Conservation (phyloP, 1,140 invertebrate genomes). For the Lineus longissimus region DNA sequence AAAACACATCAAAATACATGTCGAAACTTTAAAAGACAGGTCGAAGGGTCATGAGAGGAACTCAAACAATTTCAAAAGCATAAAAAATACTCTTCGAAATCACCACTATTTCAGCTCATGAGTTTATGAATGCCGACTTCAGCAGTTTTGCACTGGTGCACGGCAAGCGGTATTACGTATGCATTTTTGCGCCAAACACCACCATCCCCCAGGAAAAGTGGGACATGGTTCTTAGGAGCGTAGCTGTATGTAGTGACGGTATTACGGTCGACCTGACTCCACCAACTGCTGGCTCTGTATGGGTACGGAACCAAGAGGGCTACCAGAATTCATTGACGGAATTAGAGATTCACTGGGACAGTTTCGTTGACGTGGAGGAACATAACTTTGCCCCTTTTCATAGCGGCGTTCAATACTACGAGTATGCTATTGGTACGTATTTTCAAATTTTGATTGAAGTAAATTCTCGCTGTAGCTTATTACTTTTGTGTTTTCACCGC, state of each 20-base stretch:
- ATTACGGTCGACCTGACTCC: conserved; percentile 30
- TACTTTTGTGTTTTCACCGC: no score
- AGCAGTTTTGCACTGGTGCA: conserved; percentile 11
- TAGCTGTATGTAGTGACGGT: conserved; percentile 30
- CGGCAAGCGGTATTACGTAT: conserved; percentile 30
- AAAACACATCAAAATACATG: no score
- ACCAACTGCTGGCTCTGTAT: conserved; percentile 23
- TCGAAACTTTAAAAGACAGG: no score
- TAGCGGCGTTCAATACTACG: conserved; percentile 23
- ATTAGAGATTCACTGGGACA: conserved; percentile 23
- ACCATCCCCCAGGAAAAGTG: conserved; percentile 23
- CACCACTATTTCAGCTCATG: no score
- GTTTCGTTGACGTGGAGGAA: conserved; percentile 28
- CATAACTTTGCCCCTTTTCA: conserved; percentile 9
- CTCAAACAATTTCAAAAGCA: no score
- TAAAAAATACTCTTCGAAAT: no score
- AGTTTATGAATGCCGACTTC: no score
- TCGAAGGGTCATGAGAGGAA: no score
- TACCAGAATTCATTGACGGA: conserved; percentile 19
- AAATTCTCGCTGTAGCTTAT: no score
- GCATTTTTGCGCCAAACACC: conserved; percentile 24
- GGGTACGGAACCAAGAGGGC: no score
- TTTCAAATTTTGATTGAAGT: conserved; percentile 15
- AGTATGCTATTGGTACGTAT: conserved; percentile 23
- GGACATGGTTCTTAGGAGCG: conserved; percentile 15